Conservation (phyloP, 1,140 invertebrate species). For the Adoxophyes honmai region DNA sequence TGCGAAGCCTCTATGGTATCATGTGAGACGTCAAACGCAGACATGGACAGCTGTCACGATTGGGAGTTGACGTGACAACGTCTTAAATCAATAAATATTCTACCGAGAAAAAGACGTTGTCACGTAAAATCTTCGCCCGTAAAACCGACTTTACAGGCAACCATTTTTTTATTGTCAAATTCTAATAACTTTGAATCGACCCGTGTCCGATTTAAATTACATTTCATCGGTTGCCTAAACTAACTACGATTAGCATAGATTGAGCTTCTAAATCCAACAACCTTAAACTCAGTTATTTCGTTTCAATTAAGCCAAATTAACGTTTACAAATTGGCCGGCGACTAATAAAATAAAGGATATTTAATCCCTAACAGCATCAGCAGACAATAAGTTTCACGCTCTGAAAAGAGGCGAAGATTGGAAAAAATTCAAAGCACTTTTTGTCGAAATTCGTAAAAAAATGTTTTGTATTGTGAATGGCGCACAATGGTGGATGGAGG, state of each 20-base stretch:
- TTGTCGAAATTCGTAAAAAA: slow-evolving; percentile 74
- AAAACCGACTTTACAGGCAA: background rate
- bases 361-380: slow-evolving; percentile 6
- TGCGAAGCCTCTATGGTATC: too few relatives aligned
- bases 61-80: too few relatives aligned
- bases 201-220: background rate
- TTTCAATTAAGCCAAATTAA: background rate
- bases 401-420: slow-evolving; percentile 74
- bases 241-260: background rate
- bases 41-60: too few relatives aligned
- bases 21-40: too few relatives aligned
- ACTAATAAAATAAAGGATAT: background rate
- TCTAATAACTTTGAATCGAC: background rate
- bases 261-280: background rate
- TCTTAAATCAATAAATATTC: too few relatives aligned
- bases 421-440: slow-evolving; percentile 75
- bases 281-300: background rate
- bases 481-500: slow-evolving; percentile 68
- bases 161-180: background rate
- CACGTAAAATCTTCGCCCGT: too few relatives aligned
- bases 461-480: slow-evolving; percentile 75
- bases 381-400: slow-evolving; percentile 46
- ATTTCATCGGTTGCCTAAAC: background rate
- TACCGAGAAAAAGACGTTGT: too few relatives aligned
- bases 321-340: background rate